Base-by-base conservation (phyloP, 1,140 invertebrate species). In the Pseudomyrmex flavicornis region DNA sequence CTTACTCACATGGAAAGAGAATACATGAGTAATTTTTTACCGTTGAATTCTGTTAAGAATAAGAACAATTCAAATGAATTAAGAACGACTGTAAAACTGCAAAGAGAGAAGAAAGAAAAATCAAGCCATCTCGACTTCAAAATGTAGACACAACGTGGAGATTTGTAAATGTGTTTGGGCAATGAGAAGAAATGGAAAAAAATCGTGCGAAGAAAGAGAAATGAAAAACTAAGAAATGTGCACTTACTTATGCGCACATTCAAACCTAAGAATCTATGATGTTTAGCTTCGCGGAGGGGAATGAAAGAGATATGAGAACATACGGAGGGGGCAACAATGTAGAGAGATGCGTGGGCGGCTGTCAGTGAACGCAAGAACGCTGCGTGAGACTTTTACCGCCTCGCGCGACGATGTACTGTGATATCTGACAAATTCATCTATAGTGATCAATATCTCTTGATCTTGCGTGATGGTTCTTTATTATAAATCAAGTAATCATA, bases 291-390 rank as follows among this genome's bases (percentile, higher is more conserved):
- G 44, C 65, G 44, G 52, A 15, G 44, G 65, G 50, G 13, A 48
- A 65, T 13, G 82, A 77, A 56, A 84, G 52, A 52, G 59, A 72
- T 52, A 66, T 56, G 46, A 10, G 22, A 20, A 15, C 4, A 15
- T 2, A 10, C 13, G 50, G 61, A 72, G 35, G 54, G 17, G 26
- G 61, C 26, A 58, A 73, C 72, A 68, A 88, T 76, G 75, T 65
- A 80, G 54, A 87, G 58, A 87, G 74, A 87, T 85, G 88, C 88
- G 91, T 92, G 88, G 91, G 90, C 89, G 88, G 74, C 66, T 86
- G 87, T 88, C 87, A 88, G 88, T 87, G 83, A 86, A 79, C 74
- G 58, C 77, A 85, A 85, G 88, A 90, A 88, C 85, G 79, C 76
- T 88, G 82, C 74, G 82, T 87, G 80, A 83, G 83, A 69, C 56